These are phyloP conservation scores for Trematomus loennbergii DNA, from an alignment of 2,113 vertebrate species.

Conservation along the genomic window DNA sequence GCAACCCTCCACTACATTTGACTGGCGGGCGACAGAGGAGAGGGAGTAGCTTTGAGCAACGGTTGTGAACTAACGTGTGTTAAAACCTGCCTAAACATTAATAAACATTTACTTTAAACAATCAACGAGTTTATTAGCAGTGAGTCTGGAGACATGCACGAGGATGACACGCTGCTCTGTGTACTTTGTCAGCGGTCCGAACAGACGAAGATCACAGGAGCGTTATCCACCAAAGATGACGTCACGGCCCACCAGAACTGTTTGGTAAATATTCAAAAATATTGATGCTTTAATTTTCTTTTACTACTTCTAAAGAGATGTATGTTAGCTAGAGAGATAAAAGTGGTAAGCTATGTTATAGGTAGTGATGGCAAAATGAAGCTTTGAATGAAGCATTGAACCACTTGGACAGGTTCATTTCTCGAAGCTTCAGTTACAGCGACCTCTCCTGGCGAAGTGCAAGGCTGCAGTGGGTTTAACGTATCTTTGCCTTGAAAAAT, in stretches of 20 bases:
- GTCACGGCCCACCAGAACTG: conserved; percentile 82
- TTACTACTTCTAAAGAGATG: not conserved
- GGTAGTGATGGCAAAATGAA: too few species aligned
- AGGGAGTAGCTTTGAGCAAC: not conserved
- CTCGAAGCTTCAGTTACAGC: too few species aligned
- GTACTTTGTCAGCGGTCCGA: conserved; percentile 59
- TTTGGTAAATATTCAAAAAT: conserved; percentile 70
- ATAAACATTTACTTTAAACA: too few species aligned
- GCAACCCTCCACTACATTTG: conserved; percentile 30
- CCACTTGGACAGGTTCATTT: too few species aligned
- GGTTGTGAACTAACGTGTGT: rapidly evolving
- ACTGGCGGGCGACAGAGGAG: not conserved
- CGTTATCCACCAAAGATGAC: conserved; percentile 49
- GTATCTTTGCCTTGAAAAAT: too few species aligned
- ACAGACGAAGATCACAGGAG: conserved; percentile 67
- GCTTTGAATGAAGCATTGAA: too few species aligned
- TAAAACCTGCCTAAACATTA: too few species aligned
- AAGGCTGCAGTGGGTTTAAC: too few species aligned
- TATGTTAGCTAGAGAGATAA: not conserved
- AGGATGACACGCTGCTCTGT: conserved; percentile 25
- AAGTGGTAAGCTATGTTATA: too few species aligned
- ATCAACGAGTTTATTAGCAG: too few species aligned
- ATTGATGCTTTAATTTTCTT: too few species aligned
- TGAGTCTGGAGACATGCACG: conserved; percentile 4
- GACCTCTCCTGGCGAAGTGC: too few species aligned